Base-by-base conservation (phyloP, 2,888 invertebrate genomes). In the Hypena proboscidalis region DNA sequence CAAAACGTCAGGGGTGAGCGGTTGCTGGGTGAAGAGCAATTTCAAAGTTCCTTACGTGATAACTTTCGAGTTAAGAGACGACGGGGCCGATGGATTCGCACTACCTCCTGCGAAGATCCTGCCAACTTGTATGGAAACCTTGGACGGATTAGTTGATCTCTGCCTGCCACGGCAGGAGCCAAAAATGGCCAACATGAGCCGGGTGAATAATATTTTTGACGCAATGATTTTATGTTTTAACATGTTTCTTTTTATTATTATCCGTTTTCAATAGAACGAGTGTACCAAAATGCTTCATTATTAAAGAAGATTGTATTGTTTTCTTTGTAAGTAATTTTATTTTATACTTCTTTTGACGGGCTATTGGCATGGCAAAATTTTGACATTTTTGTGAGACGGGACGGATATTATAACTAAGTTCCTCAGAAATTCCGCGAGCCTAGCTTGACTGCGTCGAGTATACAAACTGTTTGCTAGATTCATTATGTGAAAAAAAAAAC, bases 11-110 rank as follows among this genome's bases (percentile, higher is more conserved):
- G 96, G 96, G 1, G 91, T 92, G 4, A 95, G 94, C 39, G 82
- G 92, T 42, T 96, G 97, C 71, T 97, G 95, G 95, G 95, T 94
- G 0, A 95, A 96, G 65, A 94, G 92, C 0, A 80, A 70, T 0
- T 92, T 91, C 27, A 83, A 90, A n/a, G 91, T 93, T 1, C 94
- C 94, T 83, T 87, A 95, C 34, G 90, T 94, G 0, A 92, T 93
- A 55, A 94, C 94, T 0, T 93, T 95, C 34, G 96, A 96, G 74
- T 83, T 95, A 2, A 86, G 94, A 2, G 95, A 95, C 64, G 78
- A 69, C 0, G 93, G 94, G 0, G 56, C 70, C 15, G 83, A 92
- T 31, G 96, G 96, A 0, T 96, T 96, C 67, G 74, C 94, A 3
- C 77, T 96, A 5, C 95, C 95, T 0, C 82, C 93, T 0, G 49